Evolutionary conservation across 2,888 invertebrate genomes (phyloP).

Genomic region (Pollenia amentaria): DNA sequence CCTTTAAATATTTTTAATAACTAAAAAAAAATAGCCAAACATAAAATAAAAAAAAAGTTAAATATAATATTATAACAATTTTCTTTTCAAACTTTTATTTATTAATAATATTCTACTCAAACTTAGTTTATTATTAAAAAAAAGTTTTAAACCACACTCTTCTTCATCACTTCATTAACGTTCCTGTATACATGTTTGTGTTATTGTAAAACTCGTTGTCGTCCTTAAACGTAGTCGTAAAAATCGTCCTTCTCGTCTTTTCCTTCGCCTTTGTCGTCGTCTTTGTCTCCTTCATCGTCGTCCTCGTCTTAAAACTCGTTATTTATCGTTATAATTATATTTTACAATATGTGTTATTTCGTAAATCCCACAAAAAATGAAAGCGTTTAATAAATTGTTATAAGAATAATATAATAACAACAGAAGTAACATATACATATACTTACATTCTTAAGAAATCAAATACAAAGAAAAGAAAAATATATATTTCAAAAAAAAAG

Average conservation of each 20-base stretch:
- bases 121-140: too few relatives aligned
- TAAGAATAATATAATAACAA: background rate
- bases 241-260: slow-evolving; percentile 5
- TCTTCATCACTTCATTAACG: background rate
- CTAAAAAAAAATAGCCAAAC: background rate
- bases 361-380: slow-evolving; percentile 7
- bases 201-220: slow-evolving; percentile 28
- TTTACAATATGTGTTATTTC: slow-evolving; percentile 34
- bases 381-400: slow-evolving; percentile 15
- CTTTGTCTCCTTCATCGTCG: slow-evolving; percentile 10
- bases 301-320: slow-evolving; percentile 34
- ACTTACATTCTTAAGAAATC: slow-evolving; percentile 9
- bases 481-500: background rate
- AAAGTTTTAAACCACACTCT: background rate
- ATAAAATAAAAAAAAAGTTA: slow-evolving; percentile 13
- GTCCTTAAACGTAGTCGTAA: slow-evolving; percentile 35
- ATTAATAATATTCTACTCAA: too few relatives aligned
- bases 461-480: slow-evolving; percentile 16
- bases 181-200: slow-evolving; percentile 18
- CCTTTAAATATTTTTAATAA: background rate
- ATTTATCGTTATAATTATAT: background rate
- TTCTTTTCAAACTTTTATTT: too few relatives aligned
- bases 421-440: background rate
- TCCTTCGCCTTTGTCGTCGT: slow-evolving; percentile 12
- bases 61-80: background rate